A percentile compares a stretch with the other conserved stretches of the same genome.
Conservation (phyloP, 2,797 vertebrate genomes). For the Chaunax sp. region DNA sequence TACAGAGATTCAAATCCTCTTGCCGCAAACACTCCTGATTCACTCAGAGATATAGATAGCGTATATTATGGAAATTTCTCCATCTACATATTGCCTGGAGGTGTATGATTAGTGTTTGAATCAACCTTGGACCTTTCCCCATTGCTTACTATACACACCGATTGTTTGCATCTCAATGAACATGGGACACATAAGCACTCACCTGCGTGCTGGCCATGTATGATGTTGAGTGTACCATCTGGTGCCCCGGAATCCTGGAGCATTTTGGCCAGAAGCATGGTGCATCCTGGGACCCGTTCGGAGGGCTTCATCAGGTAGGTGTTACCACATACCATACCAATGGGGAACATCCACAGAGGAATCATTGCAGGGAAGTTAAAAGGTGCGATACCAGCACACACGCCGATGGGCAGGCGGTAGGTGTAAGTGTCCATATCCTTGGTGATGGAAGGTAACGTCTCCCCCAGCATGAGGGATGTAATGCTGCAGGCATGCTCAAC, state of each 20-base stretch:
- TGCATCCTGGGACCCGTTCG: conserved; percentile 93
- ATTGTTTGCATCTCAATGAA: conserved; percentile 15
- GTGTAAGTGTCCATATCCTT: conserved; percentile 98
- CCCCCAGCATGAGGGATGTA: conserved; percentile 95
- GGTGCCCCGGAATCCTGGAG: conserved; percentile 95
- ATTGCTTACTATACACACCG: conserved; percentile 30
- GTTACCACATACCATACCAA: conserved; percentile 97
- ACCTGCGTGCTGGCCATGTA: conserved; percentile 96
- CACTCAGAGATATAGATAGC: conserved; percentile 33
- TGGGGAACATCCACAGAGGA: conserved; percentile 98
- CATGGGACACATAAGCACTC: conserved; percentile 11
- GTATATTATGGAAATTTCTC: conserved; percentile 52
- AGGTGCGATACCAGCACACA: conserved; percentile 95
- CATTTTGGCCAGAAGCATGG: conserved; percentile 93
- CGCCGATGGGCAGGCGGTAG: conserved; percentile 92
- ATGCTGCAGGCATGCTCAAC: conserved; percentile 97
- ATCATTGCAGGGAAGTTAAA: conserved; percentile 99
- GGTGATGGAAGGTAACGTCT: conserved; percentile 96
- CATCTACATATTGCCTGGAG: conserved; percentile 46
- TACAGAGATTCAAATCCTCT: conserved; percentile 29
- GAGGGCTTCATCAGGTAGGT: conserved; percentile 98
- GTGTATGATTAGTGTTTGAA: conserved; percentile 31
- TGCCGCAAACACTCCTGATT: conserved; percentile 29
- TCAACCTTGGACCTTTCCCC: conserved; percentile 27
- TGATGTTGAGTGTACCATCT: conserved; percentile 94